Conservation (phyloP, 2,888 invertebrate genomes). For the Geophilus truncorum region DNA sequence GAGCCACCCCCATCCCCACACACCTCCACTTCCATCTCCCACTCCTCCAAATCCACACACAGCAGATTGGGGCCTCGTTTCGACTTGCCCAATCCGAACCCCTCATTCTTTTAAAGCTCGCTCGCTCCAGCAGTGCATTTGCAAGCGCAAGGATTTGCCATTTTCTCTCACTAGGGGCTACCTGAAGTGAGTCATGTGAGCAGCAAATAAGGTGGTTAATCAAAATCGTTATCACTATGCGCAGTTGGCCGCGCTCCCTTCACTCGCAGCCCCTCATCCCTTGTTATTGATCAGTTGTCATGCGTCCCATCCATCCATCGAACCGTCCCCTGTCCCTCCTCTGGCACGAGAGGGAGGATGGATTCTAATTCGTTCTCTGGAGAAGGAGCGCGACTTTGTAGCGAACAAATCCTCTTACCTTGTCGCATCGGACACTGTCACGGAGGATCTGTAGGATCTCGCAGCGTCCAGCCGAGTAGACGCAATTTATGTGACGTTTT, state of each 20-base stretch:
- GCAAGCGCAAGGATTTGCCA: not conserved
- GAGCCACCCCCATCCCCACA: not conserved
- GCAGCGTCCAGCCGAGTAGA: not conserved
- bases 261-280: not conserved
- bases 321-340: not conserved
- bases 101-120: not conserved
- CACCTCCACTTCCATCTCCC: too few species aligned
- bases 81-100: not conserved
- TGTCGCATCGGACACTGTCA: constrained; percentile 21
- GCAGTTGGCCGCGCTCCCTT: constrained; percentile 16
- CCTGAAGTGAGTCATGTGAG: constrained; percentile 28
- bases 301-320: constrained; percentile 22
- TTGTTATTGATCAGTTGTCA: constrained; percentile 7
- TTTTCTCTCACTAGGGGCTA: not conserved
- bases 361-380: constrained; percentile 23
- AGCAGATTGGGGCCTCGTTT: not conserved
- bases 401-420: constrained; percentile 27
- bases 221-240: constrained; percentile 33
- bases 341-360: not conserved
- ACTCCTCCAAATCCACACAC: not conserved
- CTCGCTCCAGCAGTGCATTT: not conserved
- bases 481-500: not conserved
- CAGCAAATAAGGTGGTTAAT: constrained; percentile 34
- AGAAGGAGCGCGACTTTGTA: constrained; percentile 7
- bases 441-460: constrained; percentile 2